phyloP scores from a whole-genome alignment of 2,797 vertebrate species.

The Heterohyrax brucei region DNA sequence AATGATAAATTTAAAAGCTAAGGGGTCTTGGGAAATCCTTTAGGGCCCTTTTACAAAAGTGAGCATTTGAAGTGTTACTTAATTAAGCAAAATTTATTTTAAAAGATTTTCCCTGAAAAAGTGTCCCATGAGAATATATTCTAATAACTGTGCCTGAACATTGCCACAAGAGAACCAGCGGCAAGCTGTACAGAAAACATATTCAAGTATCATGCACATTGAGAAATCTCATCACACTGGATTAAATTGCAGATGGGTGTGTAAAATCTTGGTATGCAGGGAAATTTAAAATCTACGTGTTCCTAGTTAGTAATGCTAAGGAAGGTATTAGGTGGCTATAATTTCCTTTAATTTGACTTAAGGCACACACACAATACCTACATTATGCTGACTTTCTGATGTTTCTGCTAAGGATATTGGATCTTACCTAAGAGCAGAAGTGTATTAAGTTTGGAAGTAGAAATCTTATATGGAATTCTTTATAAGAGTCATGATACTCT shows the following conservation, averaged over 20 bases:
- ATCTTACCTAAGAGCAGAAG: slow-evolving; percentile 16
- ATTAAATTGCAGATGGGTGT: slow-evolving; percentile 32
- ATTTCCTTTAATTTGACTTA: slow-evolving; percentile 48
- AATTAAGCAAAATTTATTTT: slow-evolving; percentile 63
- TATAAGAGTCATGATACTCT: slow-evolving; percentile 44
- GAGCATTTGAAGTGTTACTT: slow-evolving; percentile 16
- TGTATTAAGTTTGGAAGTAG: slow-evolving; percentile 54
- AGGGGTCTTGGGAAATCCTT: background rate
- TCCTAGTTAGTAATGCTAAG: slow-evolving; percentile 63
- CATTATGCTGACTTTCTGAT: background rate
- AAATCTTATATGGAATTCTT: slow-evolving; percentile 50
- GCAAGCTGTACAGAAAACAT: slow-evolving; percentile 24
- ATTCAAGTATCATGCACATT: background rate
- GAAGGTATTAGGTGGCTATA: slow-evolving; percentile 4
- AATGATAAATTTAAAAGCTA: slow-evolving; percentile 18
- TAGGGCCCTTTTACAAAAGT: background rate
- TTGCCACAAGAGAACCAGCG: slow-evolving; percentile 43
- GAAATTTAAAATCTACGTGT: slow-evolving; percentile 59
- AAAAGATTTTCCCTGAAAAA: background rate
- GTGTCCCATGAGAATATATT: background rate
- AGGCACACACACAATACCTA: background rate
- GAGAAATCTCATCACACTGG: slow-evolving; percentile 53
- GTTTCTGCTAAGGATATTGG: slow-evolving; percentile 41
- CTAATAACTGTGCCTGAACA: slow-evolving; percentile 19
- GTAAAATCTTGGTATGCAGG: slow-evolving; percentile 21